Base-by-base conservation (phyloP, 2,888 invertebrate species). In the Eupithecia subumbrata region DNA sequence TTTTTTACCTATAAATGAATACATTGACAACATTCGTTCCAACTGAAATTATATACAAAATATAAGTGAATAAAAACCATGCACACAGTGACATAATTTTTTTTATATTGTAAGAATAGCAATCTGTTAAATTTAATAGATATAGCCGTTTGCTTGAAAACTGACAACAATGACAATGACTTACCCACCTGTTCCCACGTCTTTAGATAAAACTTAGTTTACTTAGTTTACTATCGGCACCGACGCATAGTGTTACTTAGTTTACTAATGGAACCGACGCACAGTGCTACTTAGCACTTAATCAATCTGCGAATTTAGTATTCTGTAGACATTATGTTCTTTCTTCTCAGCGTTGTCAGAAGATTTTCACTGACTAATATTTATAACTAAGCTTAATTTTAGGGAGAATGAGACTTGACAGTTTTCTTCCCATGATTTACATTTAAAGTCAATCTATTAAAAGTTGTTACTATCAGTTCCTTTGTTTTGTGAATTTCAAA, bases 251-350 rank as follows among this genome's bases (percentile, higher is more conserved):
- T 25, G 67, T n/a, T 56, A 56, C 69, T 52, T n/a, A 48, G 63
- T 71, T n/a, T n/a, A n/a, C n/a, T n/a, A n/a, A n/a, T n/a, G 67
- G 67, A 22, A 43, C 22, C 40, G 67, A 67, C 67, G 67, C 22
- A 7, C 34, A 69, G 16, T 25, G 67, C 9, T 56, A 68, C 72
- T 66, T 69, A 75, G 60, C 43, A 71, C 72, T 67, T 37, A 14
- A 22, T 78, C 73, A 79, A 80, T 81, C 80, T 82, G 82, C 82
- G 81, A 82, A 76, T 80, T 80, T 80, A 83, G 80, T 81, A 82
- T 76, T 82, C 80, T 79, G 82, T 80, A 80, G 79, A 79, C 74
- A 76, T 69, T 77, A 69, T 72, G 76, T 74, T 79, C 75, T 72
- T 75, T 72, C 30, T 78, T 75, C 77, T 77, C 74, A 75, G 78